phyloP scores from a whole-genome alignment of 53 echinoderm and acorn worm species.

The Glandiceps talaboti region DNA sequence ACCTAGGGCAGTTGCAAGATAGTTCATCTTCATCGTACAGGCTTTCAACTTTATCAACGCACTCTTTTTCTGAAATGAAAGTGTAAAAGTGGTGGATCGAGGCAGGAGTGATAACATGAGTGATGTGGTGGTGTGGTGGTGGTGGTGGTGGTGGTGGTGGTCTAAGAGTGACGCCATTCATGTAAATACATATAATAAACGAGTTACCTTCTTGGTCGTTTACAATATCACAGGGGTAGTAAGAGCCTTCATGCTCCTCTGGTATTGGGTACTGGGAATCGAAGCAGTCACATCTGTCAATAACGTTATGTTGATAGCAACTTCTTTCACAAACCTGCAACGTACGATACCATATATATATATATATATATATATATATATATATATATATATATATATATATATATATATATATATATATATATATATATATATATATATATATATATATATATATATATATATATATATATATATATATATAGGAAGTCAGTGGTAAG shows the following conservation, averaged over 20 bases:
- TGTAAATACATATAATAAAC: no score
- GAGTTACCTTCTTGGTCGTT: not conserved
- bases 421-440: no score
- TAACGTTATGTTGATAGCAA: constrained; percentile 54
- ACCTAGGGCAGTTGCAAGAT: not conserved
- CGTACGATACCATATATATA: not conserved
- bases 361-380: not conserved
- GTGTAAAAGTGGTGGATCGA: not conserved
- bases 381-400: no score
- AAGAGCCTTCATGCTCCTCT: not conserved
- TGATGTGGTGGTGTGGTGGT: no score
- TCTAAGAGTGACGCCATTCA: no score
- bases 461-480: no score
- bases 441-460: no score
- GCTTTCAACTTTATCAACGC: not conserved
- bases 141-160: no score
- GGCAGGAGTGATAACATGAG: no score
- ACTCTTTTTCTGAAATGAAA: not conserved
- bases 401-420: no score
- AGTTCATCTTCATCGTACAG: not conserved
- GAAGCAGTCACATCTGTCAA: constrained; percentile 29
- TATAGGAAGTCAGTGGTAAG: no score
- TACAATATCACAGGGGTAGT: not conserved
- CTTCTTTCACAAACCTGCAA: constrained; percentile 55
- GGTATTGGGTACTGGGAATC: constrained; percentile 39